Percentiles rank a stretch among this genome's conserved stretches.
Conservation (phyloP, 2,888 invertebrate species). For the Apantesis nais region DNA sequence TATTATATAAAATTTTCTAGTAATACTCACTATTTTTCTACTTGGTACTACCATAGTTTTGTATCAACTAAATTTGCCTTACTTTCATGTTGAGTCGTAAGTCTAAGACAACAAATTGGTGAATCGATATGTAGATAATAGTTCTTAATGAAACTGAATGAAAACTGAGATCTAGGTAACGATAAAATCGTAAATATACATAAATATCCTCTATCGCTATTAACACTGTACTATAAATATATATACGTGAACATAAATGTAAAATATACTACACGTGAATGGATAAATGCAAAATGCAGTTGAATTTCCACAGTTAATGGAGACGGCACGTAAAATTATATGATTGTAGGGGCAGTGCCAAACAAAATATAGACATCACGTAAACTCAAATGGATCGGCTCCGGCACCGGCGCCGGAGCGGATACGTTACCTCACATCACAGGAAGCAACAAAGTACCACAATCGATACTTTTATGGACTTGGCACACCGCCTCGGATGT, state of each 20-base stretch:
- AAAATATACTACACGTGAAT: not conserved
- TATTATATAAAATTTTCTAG: too few species aligned
- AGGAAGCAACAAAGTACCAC: conserved; percentile 13
- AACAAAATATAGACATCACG: not conserved
- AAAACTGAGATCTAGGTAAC: not conserved
- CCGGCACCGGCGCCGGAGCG: conserved; percentile 15
- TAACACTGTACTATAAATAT: too few species aligned
- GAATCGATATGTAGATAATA: too few species aligned
- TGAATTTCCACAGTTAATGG: not conserved
- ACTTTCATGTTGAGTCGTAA: too few species aligned
- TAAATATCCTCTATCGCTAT: too few species aligned
- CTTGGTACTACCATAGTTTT: too few species aligned
- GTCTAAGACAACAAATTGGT: too few species aligned
- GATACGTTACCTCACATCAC: conserved; percentile 17
- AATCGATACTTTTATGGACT: conserved; percentile 34
- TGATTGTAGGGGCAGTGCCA: not conserved
- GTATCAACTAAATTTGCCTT: too few species aligned
- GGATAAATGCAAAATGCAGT: not conserved
- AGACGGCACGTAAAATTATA: not conserved
- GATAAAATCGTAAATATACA: too few species aligned
- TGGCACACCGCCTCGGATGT: conserved; percentile 35
- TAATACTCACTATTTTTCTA: too few species aligned
- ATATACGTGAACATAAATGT: not conserved
- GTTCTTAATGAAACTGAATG: too few species aligned
- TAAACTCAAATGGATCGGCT: not conserved